Evolutionary conservation across 2,888 invertebrate genomes (phyloP), one percentile per base, ranked within the genome.

Genomic region (Erannis defoliaria): DNA sequence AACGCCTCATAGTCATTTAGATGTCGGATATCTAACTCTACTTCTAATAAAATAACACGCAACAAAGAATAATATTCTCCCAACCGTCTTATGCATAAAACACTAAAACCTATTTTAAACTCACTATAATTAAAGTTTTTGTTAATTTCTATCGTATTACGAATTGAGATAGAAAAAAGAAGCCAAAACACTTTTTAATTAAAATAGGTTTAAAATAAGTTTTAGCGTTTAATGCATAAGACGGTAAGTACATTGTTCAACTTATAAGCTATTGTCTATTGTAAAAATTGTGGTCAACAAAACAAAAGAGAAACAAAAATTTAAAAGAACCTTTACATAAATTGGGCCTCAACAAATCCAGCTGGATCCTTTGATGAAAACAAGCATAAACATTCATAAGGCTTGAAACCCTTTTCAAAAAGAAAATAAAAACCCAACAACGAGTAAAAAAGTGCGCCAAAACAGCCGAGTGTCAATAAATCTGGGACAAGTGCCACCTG

Each of bases 401-500:
- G 35, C 29, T 31, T 35, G 29, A 37, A 55, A 55, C 55, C 55
- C 42, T 48, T 59, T 33, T 54, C 60, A 54, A 42, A 55, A 46
- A 60, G 29, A n/a, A 45, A 48, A 55, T 55, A 55, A 60, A 42
- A 55, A 42, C 33, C 5, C 49, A 43, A 29, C 29, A 19, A 38
- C 42, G 43, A 31, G 50, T 46, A 49, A 50, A 60, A 53, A 50
- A 55, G 37, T 37, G 43, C 29, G 29, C 18, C 38, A 33, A 43
- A 61, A 50, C 50, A 16, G 14, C 21, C 21, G 40, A 62, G 55
- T 62, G 55, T 33, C 56, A 57, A 62, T 69, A 69, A 69, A 69
- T 68, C 55, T 31, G 42, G 31, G 49, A 1, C 43, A 37, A 62
- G 49, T 23, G 53, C 48, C 62, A 56, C 56, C 53, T 62, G 56